phyloP scores from a whole-genome alignment of 1,140 invertebrate species.

The Cydia strobilella region DNA sequence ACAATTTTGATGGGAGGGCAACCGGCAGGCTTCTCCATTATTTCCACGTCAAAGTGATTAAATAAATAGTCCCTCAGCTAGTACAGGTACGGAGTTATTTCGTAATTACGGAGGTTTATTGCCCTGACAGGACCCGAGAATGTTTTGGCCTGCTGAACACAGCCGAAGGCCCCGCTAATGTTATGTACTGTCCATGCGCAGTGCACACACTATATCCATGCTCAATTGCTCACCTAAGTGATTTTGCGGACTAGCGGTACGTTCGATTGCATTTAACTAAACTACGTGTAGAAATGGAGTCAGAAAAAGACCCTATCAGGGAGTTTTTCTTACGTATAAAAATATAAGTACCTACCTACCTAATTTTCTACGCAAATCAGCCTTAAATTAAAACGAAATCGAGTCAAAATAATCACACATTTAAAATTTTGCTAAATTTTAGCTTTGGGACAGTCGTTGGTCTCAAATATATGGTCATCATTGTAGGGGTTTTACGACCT shows the following conservation, averaged over 20 bases:
- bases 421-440: neutral
- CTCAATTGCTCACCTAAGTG: neutral
- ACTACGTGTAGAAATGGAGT: neutral
- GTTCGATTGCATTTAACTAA: neutral
- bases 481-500: slow-evolving; percentile 10
- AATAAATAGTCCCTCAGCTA: slow-evolving; percentile 72
- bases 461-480: neutral
- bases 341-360: no score
- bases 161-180: slow-evolving; percentile 38
- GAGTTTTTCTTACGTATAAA: no score
- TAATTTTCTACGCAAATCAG: neutral
- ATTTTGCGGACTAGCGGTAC: neutral
- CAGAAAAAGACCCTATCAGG: neutral
- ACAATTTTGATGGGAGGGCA: slow-evolving; percentile 55
- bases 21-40: slow-evolving; percentile 56
- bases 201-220: slow-evolving; percentile 5
- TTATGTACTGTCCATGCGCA: slow-evolving; percentile 4
- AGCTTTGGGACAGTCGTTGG: neutral
- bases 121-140: slow-evolving; percentile 62
- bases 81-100: slow-evolving; percentile 68
- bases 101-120: slow-evolving; percentile 75
- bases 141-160: slow-evolving; percentile 58
- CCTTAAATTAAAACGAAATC: neutral
- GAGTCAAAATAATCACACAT: neutral
- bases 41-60: slow-evolving; percentile 78